These are phyloP conservation scores for Drosophila nannoptera DNA, from an alignment of 1,140 invertebrate species.

Conservation along the genomic window DNA sequence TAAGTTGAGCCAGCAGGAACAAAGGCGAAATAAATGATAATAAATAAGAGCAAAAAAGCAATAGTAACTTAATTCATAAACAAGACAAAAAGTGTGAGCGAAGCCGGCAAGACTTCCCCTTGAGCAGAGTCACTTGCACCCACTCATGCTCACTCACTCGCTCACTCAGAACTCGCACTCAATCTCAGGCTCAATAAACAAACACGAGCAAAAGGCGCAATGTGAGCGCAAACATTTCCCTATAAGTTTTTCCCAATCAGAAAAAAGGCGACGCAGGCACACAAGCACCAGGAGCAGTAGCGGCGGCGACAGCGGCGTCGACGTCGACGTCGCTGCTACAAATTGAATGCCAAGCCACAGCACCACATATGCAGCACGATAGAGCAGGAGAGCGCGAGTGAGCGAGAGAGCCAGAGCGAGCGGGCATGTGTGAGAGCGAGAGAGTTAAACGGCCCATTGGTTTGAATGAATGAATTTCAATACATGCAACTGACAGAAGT, in stretches of 20 bases:
- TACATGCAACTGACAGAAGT: slow-evolving; percentile 74
- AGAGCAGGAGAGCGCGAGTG: slow-evolving; percentile 30
- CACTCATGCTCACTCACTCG: slow-evolving; percentile 1
- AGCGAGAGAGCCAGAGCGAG: slow-evolving; percentile 22
- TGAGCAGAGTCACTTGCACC: no score
- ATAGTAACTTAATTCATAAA: slow-evolving; percentile 37
- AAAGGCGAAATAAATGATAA: slow-evolving; percentile 6
- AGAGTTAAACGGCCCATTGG: slow-evolving; percentile 24
- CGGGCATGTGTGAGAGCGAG: slow-evolving; percentile 20
- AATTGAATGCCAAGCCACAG: slow-evolving; percentile 50
- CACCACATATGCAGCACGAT: slow-evolving; percentile 35
- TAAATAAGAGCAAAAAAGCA: slow-evolving; percentile 4
- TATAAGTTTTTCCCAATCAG: slow-evolving; percentile 74
- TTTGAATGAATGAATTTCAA: slow-evolving; percentile 78
- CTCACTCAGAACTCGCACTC: slow-evolving; percentile 48
- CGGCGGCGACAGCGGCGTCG: slow-evolving; percentile 6
- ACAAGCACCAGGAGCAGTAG: slow-evolving; percentile 16
- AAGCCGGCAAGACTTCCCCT: slow-evolving; percentile 36
- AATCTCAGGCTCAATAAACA: slow-evolving; percentile 66
- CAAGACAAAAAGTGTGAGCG: slow-evolving; percentile 29
- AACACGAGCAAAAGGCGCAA: slow-evolving; percentile 25
- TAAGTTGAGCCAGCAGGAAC: slow-evolving; percentile 32
- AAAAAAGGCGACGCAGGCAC: slow-evolving; percentile 50
- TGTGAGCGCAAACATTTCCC: slow-evolving; percentile 44
- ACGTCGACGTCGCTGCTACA: slow-evolving; percentile 31